A percentile compares a stretch with the other conserved stretches of the same genome.
Conservation (phyloP, 2,113 vertebrate species). For the Ginglymostoma cirratum region DNA sequence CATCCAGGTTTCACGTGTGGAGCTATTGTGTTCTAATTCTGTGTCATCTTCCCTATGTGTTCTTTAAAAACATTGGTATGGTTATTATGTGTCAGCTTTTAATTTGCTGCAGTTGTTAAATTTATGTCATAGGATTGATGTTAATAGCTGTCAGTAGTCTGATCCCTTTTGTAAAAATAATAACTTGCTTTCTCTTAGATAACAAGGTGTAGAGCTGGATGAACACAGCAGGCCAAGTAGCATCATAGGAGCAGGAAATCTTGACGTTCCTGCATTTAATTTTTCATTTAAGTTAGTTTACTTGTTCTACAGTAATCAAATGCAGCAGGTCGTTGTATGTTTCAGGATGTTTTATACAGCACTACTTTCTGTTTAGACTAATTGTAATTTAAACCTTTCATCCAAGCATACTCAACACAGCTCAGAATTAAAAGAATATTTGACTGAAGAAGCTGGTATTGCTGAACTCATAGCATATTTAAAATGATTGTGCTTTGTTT, state of each 20-base stretch:
- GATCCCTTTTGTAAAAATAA: neutral
- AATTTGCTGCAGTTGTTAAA: neutral
- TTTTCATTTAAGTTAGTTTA: neutral
- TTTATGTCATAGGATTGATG: neutral
- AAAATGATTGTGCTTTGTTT: neutral
- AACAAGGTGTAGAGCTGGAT: too few relatives aligned
- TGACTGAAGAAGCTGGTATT: neutral
- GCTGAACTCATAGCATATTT: neutral
- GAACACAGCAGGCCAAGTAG: too few relatives aligned
- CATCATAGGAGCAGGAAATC: too few relatives aligned
- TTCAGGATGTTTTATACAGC: neutral
- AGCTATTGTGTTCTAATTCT: neutral
- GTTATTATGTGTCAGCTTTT: neutral
- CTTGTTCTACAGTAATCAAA: neutral
- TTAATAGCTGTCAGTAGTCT: neutral
- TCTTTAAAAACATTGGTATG: neutral
- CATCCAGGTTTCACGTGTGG: neutral
- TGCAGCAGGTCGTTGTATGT: neutral
- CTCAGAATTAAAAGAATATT: neutral
- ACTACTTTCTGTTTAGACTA: neutral
- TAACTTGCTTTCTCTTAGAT: neutral
- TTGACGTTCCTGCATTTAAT: neutral
- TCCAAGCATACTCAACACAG: neutral
- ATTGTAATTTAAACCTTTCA: neutral
- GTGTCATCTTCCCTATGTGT: neutral